phyloP scores from a whole-genome alignment of 2,113 vertebrate species.

The Deroptyus accipitrinus region DNA sequence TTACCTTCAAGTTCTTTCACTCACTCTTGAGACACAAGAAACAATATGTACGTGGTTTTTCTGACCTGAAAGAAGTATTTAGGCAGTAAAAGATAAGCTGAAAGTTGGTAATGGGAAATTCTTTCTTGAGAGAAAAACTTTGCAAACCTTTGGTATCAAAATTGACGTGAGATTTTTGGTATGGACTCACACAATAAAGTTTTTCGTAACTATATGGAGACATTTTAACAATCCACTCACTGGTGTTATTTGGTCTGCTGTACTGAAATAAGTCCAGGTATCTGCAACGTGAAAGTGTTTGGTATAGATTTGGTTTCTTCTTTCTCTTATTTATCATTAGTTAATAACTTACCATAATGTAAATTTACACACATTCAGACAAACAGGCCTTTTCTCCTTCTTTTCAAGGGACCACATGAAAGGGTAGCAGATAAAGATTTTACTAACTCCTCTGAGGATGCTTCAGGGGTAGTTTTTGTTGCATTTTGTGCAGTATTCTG shows the following conservation, averaged over 20 bases:
- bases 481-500: conserved; percentile 51
- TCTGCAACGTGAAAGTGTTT: neutral
- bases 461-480: conserved; percentile 48
- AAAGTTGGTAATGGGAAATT: neutral
- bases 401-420: conserved; percentile 23
- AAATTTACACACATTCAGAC: neutral
- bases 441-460: conserved; percentile 13
- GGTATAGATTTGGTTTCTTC: neutral
- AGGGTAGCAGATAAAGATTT: neutral
- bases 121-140: neutral
- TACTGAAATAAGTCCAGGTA: neutral
- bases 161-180: neutral
- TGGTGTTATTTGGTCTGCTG: neutral
- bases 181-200: neutral
- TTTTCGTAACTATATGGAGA: neutral
- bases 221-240: neutral
- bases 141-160: neutral
- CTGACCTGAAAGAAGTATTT: neutral
- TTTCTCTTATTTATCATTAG: neutral
- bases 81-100: neutral
- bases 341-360: neutral
- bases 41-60: neutral
- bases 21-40: neutral
- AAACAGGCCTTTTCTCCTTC: neutral
- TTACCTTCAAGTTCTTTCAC: neutral